Conservation (phyloP, 2,113 vertebrate species). For the Channa maculata region DNA sequence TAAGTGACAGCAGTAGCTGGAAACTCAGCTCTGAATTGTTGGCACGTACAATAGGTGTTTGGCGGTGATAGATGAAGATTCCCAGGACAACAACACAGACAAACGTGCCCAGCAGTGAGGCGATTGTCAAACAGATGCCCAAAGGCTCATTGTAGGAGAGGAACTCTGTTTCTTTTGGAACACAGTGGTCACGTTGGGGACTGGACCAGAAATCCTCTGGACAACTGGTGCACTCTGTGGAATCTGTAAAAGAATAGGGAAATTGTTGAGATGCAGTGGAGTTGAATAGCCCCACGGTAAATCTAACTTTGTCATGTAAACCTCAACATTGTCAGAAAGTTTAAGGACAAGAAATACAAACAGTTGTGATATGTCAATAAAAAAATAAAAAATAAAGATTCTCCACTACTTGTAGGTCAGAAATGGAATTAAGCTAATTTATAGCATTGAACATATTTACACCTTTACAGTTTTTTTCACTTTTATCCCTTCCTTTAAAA, state of each 20-base stretch:
- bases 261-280: neutral
- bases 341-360: too few relatives aligned
- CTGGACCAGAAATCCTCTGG: conserved; percentile 76
- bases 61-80: conserved; percentile 54
- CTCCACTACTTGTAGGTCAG: too few relatives aligned
- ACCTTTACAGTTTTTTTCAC: too few relatives aligned
- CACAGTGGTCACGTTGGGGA: conserved; percentile 52
- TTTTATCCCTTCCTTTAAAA: too few relatives aligned
- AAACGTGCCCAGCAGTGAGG: conserved; percentile 59
- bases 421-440: too few relatives aligned
- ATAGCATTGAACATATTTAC: too few relatives aligned
- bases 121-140: conserved; percentile 62
- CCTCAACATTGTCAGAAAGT: too few relatives aligned
- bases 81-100: conserved; percentile 48
- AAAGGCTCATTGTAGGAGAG: conserved; percentile 73
- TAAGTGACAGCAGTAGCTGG: conserved; percentile 70
- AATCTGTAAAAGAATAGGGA: conserved; percentile 47
- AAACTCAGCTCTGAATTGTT: conserved; percentile 82
- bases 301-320: too few relatives aligned
- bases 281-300: too few relatives aligned
- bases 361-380: too few relatives aligned
- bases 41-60: conserved; percentile 72
- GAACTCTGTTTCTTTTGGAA: conserved; percentile 70
- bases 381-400: too few relatives aligned
- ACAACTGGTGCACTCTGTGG: conserved; percentile 68